Conservation (phyloP, 2,797 vertebrate species). For the Lagothrix lagotricha region DNA sequence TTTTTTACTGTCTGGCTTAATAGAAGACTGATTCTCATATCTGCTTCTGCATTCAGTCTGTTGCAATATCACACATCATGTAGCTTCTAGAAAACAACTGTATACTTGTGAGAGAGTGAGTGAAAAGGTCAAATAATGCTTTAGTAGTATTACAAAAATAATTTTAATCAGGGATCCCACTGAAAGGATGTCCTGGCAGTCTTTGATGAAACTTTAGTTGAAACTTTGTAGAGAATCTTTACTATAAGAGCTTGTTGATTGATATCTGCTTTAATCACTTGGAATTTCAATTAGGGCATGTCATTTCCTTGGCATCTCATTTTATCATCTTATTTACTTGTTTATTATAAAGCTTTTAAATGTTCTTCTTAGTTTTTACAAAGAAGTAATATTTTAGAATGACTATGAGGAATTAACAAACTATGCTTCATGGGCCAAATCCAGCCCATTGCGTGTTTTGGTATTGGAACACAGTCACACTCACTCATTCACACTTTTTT, state of each 20-base stretch:
- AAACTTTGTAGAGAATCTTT: background rate
- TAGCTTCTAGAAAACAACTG: background rate
- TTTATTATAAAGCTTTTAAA: background rate
- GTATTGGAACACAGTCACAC: background rate
- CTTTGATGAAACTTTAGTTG: background rate
- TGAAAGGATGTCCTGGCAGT: background rate
- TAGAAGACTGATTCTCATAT: background rate
- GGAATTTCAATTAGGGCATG: background rate
- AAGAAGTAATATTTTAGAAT: slow-evolving; percentile 7
- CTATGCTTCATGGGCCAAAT: background rate
- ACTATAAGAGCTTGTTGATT: background rate
- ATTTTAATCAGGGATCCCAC: background rate
- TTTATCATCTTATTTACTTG: slow-evolving; percentile 21
- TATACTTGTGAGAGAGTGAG: background rate
- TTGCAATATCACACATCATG: background rate
- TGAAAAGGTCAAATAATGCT: background rate
- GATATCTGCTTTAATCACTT: background rate
- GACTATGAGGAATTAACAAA: background rate
- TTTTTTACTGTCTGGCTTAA: background rate
- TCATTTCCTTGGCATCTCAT: slow-evolving; percentile 35
- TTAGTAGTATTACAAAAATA: background rate
- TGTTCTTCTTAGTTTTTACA: background rate
- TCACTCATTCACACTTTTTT: background rate
- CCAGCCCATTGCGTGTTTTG: background rate
- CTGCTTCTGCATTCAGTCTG: background rate